Evolutionary conservation across 2,888 invertebrate species (phyloP), one percentile per base, ranked within the genome.

Genomic region (Apamea crenata): DNA sequence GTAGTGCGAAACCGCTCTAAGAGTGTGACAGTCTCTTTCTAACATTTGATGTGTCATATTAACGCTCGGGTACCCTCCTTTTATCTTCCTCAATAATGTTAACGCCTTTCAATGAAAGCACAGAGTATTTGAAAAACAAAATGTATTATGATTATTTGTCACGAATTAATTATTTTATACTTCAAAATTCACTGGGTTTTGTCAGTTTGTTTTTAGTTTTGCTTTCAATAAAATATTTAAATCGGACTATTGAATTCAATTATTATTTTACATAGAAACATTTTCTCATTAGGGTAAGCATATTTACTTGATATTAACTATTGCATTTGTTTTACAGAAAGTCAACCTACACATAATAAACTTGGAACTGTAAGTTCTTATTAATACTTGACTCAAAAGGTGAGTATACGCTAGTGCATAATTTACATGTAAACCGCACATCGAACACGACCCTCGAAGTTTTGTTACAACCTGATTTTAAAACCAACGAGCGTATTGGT

Each of bases 241-340:
- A 56, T 63, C 25, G 18, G 7, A 36, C 16, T 8, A 61, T 53
- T 16, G 21, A 63, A 40, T 61, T 3, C 16, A 65, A 66, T 67
- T 70, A 53, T 36, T 61, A 16, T 16, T 53, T 44, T 16, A 8
- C 0, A 25, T 2, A n/a, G 1, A 36, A 32, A 32, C 1, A 7
- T 16, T 72, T 25, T 18, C 0, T 63, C 12, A 50, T 3, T 5
- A 16, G 8, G 73, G 85, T 84, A 72, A 84, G 85, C 70, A 79
- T 69, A 59, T 59, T 7, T 36, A 25, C 16, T 53, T 50, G 12
- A 56, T 74, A 80, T n/a, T 85, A 85, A 85, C 14, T 25, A 10
- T 50, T 36, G 1, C 6, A 40, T 77, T 87, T 87, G 10, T 73
- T 66, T 87, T 75, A 53, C 85, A 85, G 85, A 87, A 66, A 56